phyloP scores from a whole-genome alignment of 2,113 vertebrate genomes.

The Eubucco bourcierii region DNA sequence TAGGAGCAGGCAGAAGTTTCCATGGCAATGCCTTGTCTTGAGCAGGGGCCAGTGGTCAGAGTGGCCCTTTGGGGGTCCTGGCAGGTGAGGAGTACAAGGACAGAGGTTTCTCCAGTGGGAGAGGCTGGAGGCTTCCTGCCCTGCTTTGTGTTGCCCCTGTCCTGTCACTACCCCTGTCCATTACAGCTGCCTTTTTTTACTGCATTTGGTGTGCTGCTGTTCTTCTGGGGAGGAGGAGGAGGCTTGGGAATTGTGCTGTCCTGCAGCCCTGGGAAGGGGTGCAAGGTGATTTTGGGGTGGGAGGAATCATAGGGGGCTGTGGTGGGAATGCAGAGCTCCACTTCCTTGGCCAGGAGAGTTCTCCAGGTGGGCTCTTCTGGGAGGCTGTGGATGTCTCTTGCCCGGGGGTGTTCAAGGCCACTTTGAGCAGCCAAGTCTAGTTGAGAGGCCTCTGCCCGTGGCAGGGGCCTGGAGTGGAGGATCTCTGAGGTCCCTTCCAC shows the following conservation, averaged over 20 bases:
- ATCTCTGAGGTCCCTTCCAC: too few species aligned
- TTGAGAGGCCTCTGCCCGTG: too few species aligned
- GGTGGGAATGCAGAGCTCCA: too few species aligned
- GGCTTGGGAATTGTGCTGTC: neutral
- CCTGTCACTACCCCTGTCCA: neutral
- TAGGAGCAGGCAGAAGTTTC: neutral
- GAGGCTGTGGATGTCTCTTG: too few species aligned
- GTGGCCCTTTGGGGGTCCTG: accelerated
- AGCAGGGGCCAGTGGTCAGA: neutral
- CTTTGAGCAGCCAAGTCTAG: too few species aligned
- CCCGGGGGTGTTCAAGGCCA: too few species aligned
- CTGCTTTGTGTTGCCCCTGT: neutral
- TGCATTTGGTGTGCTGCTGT: neutral
- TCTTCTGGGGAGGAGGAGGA: neutral
- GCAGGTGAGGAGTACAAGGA: accelerated
- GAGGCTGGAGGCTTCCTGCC: neutral
- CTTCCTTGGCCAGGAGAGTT: too few species aligned
- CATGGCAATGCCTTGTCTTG: neutral
- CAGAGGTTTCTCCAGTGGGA: neutral
- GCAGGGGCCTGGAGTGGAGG: too few species aligned
- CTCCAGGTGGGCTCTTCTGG: too few species aligned
- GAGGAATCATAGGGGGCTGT: too few species aligned
- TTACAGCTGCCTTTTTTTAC: neutral
- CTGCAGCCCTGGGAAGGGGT: too few species aligned
- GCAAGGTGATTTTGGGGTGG: too few species aligned